Evolutionary conservation across 2,113 vertebrate genomes (phyloP), one percentile per base, ranked within the genome.

Genomic region (Patagioenas fasciata): DNA sequence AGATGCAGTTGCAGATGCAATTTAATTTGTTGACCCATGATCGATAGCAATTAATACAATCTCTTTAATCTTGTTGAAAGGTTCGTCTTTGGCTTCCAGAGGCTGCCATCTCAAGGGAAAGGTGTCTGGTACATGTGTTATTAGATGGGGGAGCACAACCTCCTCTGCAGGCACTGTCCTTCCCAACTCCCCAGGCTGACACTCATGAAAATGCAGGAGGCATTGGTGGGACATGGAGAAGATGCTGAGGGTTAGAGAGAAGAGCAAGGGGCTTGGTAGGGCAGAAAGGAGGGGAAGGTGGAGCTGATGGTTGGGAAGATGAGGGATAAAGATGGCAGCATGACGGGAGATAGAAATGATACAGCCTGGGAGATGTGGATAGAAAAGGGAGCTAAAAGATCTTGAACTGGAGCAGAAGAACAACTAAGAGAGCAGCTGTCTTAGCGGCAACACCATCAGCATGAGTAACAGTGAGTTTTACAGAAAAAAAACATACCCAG

Each of bases 11-110:
- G 98, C 98, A 98, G 98, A 98, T 98, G 98, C 98, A 99, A 99
- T 99, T 99, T 99, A 99, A 99, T 98, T 98, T 98, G 98, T 98
- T 98, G 98, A 98, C 98, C 98, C 80, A 83, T 98, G 98, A 99
- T 99, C 98, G 90, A 99, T 99, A 99, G 98, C 98, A 99, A 99
- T 99, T 99, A 99, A 99, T 98, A 97, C 97, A 98, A 97, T 98
- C 98, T 98, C 98, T 98, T 98, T 99, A 99, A 99, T 99, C 98
- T 99, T 97, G 97, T 89, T 99, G 98, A 99, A 98, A 99, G 98
- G 96, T 96, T 97, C 80, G 62, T 98, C 97, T 98, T 98, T 98
- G 97, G 97, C 97, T 98, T 94, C 96, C 89, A 96, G 96, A 91
- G 95, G 56, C 94, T 96, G 96, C 93, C 69, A 83, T 96, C 95